phyloP scores from a whole-genome alignment of 2,113 vertebrate genomes.

The Xiphophorus couchianus region DNA sequence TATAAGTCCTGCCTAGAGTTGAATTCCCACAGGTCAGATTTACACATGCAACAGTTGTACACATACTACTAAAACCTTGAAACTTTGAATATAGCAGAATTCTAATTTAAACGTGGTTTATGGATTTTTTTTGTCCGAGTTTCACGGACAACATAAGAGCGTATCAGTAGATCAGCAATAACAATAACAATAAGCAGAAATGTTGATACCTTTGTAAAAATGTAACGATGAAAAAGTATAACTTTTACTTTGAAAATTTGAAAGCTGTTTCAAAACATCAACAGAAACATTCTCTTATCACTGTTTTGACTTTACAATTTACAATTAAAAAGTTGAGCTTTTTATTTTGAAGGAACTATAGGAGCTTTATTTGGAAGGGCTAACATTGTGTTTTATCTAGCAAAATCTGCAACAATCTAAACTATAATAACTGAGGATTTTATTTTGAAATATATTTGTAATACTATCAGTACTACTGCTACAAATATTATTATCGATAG shows the following conservation, averaged over 20 bases:
- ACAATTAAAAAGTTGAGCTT: neutral
- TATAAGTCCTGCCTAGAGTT: neutral
- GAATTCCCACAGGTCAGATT: neutral
- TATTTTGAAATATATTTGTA: neutral
- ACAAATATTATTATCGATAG: neutral
- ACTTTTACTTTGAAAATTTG: too few species aligned
- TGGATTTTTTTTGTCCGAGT: neutral
- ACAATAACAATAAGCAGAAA: too few species aligned
- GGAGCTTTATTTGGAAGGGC: too few species aligned
- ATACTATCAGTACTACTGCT: too few species aligned
- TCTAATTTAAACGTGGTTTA: neutral
- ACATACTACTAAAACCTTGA: neutral
- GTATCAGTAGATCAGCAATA: too few species aligned
- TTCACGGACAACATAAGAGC: too few species aligned
- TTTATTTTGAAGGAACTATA: neutral
- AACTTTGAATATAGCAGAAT: neutral
- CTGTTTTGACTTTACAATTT: neutral
- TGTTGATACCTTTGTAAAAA: too few species aligned
- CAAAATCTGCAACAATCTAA: neutral
- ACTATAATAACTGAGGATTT: neutral
- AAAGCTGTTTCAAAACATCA: too few species aligned
- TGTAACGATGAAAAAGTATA: too few species aligned
- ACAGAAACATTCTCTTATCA: too few species aligned
- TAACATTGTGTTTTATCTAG: neutral
- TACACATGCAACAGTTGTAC: neutral